These are phyloP conservation scores for Pangasius mekongensis DNA, from an alignment of 2,797 vertebrate species.

Conservation along the genomic window DNA sequence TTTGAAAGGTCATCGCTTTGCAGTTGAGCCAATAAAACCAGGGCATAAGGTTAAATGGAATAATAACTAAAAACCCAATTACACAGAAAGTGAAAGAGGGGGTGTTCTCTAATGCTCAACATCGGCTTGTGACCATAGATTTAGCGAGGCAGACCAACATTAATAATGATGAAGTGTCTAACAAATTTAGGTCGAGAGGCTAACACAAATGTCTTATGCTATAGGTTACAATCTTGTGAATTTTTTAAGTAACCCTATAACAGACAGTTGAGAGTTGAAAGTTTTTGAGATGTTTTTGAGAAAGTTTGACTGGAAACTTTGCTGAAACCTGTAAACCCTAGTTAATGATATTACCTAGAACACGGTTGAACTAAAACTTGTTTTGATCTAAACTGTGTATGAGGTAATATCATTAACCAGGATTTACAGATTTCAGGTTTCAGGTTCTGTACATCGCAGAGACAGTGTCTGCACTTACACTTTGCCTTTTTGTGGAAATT, in stretches of 20 bases:
- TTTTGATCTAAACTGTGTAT: not conserved
- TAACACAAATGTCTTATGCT: not conserved
- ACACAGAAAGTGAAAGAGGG: conserved; percentile 11
- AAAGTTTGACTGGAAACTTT: too few species aligned
- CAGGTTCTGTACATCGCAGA: too few species aligned
- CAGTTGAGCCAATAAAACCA: conserved; percentile 18
- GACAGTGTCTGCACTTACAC: not conserved
- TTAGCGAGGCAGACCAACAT: not conserved
- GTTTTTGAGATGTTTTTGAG: too few species aligned
- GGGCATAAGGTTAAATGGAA: conserved; percentile 19
- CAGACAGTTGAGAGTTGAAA: not conserved
- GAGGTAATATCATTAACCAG: not conserved
- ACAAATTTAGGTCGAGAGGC: not conserved
- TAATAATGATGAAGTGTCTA: not conserved
- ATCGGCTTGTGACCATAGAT: not conserved
- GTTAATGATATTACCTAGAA: too few species aligned
- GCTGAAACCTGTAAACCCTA: too few species aligned
- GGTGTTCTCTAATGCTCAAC: not conserved
- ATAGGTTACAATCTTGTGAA: not conserved
- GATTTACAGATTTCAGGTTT: not conserved
- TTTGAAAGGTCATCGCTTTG: not conserved
- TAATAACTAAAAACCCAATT: not conserved
- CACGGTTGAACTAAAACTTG: too few species aligned
- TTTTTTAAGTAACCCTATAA: not conserved
- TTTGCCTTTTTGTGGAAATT: not conserved